phyloP scores from a whole-genome alignment of 2,797 vertebrate species.

The Liasis olivaceus region DNA sequence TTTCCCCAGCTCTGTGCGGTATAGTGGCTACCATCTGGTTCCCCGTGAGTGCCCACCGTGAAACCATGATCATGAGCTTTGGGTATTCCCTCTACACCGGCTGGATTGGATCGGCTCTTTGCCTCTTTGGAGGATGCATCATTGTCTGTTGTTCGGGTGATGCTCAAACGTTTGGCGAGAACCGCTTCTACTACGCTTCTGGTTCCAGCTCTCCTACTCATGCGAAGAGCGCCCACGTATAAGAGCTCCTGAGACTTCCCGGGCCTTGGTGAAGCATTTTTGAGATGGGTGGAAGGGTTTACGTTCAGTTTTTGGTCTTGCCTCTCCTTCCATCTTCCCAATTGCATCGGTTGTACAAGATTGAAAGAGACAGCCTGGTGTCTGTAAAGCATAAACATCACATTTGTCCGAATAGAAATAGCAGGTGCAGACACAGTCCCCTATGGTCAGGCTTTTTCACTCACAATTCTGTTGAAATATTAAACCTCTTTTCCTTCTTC shows the following conservation, averaged over 20 bases:
- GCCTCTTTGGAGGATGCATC: constrained; percentile 86
- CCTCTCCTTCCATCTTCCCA: not conserved
- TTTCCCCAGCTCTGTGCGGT: constrained; percentile 83
- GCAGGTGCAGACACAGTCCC: not conserved
- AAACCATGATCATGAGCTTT: constrained; percentile 90
- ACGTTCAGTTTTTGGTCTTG: constrained; percentile 51
- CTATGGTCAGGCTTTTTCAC: not conserved
- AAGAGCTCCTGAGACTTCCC: constrained; percentile 51
- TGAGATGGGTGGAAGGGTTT: constrained; percentile 53
- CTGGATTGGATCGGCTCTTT: constrained; percentile 90
- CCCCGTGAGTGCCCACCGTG: constrained; percentile 87
- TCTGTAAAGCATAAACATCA: constrained; percentile 53
- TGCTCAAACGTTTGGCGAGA: constrained; percentile 83
- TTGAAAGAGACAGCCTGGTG: constrained; percentile 61
- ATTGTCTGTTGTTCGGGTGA: constrained; percentile 88
- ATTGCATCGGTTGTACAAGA: constrained; percentile 59
- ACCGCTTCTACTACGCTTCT: constrained; percentile 93
- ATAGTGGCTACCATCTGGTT: constrained; percentile 94
- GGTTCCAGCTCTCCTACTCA: constrained; percentile 86
- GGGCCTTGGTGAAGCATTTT: constrained; percentile 51
- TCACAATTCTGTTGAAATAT: constrained; percentile 26
- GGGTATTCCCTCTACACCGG: constrained; percentile 94
- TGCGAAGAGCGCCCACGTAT: constrained; percentile 96
- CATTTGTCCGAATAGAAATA: constrained; percentile 62
- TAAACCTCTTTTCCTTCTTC: not conserved